Base-by-base conservation (phyloP, 2,888 invertebrate species). In the Caenorhabditis sp. region DNA sequence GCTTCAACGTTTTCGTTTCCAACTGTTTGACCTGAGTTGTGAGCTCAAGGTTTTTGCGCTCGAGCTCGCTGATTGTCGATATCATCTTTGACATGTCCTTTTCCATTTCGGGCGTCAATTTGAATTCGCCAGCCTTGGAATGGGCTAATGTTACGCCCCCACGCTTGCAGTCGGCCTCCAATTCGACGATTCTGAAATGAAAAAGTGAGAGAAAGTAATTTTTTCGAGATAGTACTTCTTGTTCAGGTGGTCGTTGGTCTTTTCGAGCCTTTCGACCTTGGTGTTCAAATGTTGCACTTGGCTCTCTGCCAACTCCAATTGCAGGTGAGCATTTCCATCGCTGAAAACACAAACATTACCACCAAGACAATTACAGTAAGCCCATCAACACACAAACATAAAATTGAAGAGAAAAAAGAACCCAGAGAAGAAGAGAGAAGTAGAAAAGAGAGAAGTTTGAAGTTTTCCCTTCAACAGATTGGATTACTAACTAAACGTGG, bases 281-380 rank as follows among this genome's bases (percentile, higher is more conserved):
- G 93, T 92, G 43, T 94, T 92, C 78, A 95, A 90, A 72, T 94
- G 93, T 22, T 93, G 92, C 66, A 94, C 93, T 91, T 96, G 95
- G 92, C 93, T 90, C 73, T 90, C 90, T n/a, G 90, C 89, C 61
- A 91, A 80, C 66, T 90, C 90, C 66, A 90, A 83, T 80, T 90
- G 90, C 7, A 90, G 84, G 62, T 89, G 86, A 15, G 88, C 81
- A 63, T 89, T 85, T 59, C 89, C 88, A 52, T 89, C 89, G 82
- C 88, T 88, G 56, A 63, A 88, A 82, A 37, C 17, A 37, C 8
- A 0, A 30, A 15, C 0, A 26, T 20, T 5, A 46, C 11, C 46
- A 35, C 48, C 62, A 66, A 41, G 39, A 39, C 48, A 43, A 48
- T 32, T 26, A 53, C 27, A 35, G 13, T 7, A 35, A 35, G 35